A percentile compares a stretch with the other conserved stretches of the same genome.
Conservation (phyloP, 2,113 vertebrate genomes). For the Morone chrysops region DNA sequence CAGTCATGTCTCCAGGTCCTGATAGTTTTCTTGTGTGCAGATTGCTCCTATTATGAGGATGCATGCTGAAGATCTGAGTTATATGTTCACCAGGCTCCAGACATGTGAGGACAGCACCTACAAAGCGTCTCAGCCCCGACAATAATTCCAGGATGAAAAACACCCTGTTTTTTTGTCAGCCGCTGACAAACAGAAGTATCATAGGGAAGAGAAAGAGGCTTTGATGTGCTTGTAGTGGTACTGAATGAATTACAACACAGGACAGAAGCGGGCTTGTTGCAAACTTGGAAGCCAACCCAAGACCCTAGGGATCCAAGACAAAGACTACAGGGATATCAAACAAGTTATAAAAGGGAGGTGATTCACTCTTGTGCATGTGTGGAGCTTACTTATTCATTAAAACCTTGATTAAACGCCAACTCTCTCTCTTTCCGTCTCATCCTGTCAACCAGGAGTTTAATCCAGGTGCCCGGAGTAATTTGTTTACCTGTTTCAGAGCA, state of each 20-base stretch:
- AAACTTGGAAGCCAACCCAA: slow-evolving; percentile 56
- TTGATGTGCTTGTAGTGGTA: slow-evolving; percentile 63
- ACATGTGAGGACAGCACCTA: slow-evolving; percentile 52
- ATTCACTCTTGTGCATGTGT: slow-evolving; percentile 23
- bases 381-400: slow-evolving; percentile 54
- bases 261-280: slow-evolving; percentile 42
- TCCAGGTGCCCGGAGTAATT: slow-evolving; percentile 46
- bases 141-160: slow-evolving; percentile 65
- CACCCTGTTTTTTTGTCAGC: slow-evolving; percentile 13
- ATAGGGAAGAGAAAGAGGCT: slow-evolving; percentile 40
- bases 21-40: slow-evolving; percentile 57
- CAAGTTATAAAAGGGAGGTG: slow-evolving; percentile 55
- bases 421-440: slow-evolving; percentile 29
- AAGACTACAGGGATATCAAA: slow-evolving; percentile 54
- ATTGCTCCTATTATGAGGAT: slow-evolving; percentile 56
- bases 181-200: slow-evolving; percentile 62
- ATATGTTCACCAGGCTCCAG: slow-evolving; percentile 40
- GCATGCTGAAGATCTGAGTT: slow-evolving; percentile 71
- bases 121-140: slow-evolving; percentile 55
- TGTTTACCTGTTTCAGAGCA: slow-evolving; percentile 65
- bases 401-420: slow-evolving; percentile 56
- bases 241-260: slow-evolving; percentile 54
- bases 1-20: slow-evolving; percentile 49
- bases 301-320: slow-evolving; percentile 42
- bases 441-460: slow-evolving; percentile 27